Percentiles rank a stretch among this genome's conserved stretches.
These are phyloP conservation scores for Zophobas atratus DNA, from an alignment of 1,140 invertebrate genomes.

Conservation along the genomic window DNA sequence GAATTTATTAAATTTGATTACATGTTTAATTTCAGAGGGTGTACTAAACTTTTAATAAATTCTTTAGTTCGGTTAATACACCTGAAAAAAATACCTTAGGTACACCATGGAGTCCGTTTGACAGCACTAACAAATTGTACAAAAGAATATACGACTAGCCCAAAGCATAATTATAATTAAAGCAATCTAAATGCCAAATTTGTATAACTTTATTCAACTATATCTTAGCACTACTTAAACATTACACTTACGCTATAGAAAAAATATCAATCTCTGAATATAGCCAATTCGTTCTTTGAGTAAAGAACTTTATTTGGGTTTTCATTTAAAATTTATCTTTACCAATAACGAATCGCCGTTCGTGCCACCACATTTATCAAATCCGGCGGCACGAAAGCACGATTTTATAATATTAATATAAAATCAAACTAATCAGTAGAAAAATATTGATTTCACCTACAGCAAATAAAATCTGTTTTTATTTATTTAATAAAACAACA, in stretches of 20 bases:
- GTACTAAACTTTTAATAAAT: slow-evolving; percentile 25
- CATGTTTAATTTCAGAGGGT: not conserved
- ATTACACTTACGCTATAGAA: slow-evolving; percentile 49
- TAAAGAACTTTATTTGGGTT: slow-evolving; percentile 13
- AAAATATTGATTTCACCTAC: slow-evolving; percentile 42
- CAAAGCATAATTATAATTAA: slow-evolving; percentile 53
- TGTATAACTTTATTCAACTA: slow-evolving; percentile 42
- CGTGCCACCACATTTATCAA: too few species aligned
- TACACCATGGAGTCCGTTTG: slow-evolving; percentile 41
- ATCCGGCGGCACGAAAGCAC: too few species aligned
- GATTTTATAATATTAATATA: slow-evolving; percentile 17
- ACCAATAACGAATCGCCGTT: slow-evolving; percentile 6
- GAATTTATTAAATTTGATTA: slow-evolving; percentile 43
- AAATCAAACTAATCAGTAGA: slow-evolving; percentile 34
- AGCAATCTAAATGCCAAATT: slow-evolving; percentile 49
- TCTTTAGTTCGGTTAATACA: slow-evolving; percentile 16
- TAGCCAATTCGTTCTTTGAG: slow-evolving; percentile 37
- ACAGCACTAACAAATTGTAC: slow-evolving; percentile 47
- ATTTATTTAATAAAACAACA: not conserved
- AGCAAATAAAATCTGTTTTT: slow-evolving; percentile 19
- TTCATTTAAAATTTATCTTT: slow-evolving; percentile 4
- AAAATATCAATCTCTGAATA: slow-evolving; percentile 52
- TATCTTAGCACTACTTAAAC: slow-evolving; percentile 45
- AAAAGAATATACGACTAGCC: slow-evolving; percentile 58
- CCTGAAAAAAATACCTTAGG: slow-evolving; percentile 44